A percentile compares a stretch with the other conserved stretches of the same genome.
These are phyloP conservation scores for Beroe forskalii DNA, from an alignment of 37 sponge, comb jelly and placozoan species.

Conservation along the genomic window DNA sequence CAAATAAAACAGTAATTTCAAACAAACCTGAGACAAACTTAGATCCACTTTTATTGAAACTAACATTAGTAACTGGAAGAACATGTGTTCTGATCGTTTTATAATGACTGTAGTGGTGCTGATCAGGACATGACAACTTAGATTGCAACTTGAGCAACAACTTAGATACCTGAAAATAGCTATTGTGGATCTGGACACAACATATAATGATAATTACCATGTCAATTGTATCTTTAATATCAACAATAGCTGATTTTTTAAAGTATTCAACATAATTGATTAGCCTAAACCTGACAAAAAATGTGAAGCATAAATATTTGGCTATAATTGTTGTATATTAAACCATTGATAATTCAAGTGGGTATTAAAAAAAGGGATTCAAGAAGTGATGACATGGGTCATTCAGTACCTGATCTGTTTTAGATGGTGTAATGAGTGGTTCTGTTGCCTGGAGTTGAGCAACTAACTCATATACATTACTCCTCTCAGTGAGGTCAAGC, in stretches of 20 bases:
- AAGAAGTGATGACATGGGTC: too few relatives aligned
- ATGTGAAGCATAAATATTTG: too few relatives aligned
- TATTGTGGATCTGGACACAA: too few relatives aligned
- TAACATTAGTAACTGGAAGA: slow-evolving; percentile 91
- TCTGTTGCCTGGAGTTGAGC: slow-evolving; percentile 74
- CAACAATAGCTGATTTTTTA: too few relatives aligned
- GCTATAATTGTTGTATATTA: too few relatives aligned
- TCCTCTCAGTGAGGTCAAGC: slow-evolving; percentile 74
- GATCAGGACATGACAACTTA: not conserved
- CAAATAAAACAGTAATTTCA: not conserved
- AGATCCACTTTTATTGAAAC: slow-evolving; percentile 94
- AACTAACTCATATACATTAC: slow-evolving; percentile 72
- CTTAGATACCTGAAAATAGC: slow-evolving; percentile 53
- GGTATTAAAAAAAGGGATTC: too few relatives aligned
- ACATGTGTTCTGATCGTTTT: slow-evolving; percentile 79
- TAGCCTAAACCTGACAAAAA: too few relatives aligned
- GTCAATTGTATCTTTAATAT: too few relatives aligned
- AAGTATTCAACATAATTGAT: too few relatives aligned
- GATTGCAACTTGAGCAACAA: slow-evolving; percentile 37
- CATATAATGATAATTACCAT: too few relatives aligned
- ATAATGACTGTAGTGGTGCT: slow-evolving; percentile 24
- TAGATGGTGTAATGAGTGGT: slow-evolving; percentile 73
- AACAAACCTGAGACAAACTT: slow-evolving; percentile 66
- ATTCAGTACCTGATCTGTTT: slow-evolving; percentile 84
- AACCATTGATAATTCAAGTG: too few relatives aligned